A percentile compares a stretch with the other conserved stretches of the same genome.
Conservation (phyloP, 1,140 invertebrate species). For the Nixonia krombeini region DNA sequence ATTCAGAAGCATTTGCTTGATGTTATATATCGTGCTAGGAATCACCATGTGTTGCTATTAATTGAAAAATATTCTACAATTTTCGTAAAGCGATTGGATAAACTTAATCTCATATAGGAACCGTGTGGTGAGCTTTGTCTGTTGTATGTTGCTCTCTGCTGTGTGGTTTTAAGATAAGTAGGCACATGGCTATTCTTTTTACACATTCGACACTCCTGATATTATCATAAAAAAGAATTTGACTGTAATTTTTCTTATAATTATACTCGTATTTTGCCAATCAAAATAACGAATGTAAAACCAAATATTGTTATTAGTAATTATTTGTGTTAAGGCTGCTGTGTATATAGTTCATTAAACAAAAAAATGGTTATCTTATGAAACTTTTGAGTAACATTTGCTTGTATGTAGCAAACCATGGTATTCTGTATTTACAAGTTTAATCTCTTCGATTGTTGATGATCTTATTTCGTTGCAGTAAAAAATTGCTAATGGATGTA, state of each 20-base stretch:
- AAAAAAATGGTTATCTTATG: no score
- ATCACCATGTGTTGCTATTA: conserved; percentile 31
- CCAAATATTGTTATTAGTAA: background rate
- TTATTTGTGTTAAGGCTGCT: background rate
- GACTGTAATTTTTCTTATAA: background rate
- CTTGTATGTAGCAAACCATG: no score
- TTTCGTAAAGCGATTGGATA: conserved; percentile 37
- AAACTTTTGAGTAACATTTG: no score
- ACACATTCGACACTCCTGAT: background rate
- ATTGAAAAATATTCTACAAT: conserved; percentile 42
- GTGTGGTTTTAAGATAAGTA: conserved; percentile 38
- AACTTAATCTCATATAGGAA: conserved; percentile 40
- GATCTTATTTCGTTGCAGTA: no score
- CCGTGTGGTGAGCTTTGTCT: conserved; percentile 39
- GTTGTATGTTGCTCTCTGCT: conserved; percentile 27
- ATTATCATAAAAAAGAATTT: background rate
- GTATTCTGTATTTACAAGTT: no score
- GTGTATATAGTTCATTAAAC: no score
- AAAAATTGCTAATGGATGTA: no score
- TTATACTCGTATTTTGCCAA: background rate
- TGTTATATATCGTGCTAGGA: conserved; percentile 41
- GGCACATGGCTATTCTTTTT: conserved; percentile 40
- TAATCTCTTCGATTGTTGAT: no score
- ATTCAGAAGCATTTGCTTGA: conserved; percentile 62
- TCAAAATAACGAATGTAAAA: background rate